These are phyloP conservation scores for Prolemur simus DNA, from an alignment of 2,113 vertebrate genomes.

Conservation along the genomic window DNA sequence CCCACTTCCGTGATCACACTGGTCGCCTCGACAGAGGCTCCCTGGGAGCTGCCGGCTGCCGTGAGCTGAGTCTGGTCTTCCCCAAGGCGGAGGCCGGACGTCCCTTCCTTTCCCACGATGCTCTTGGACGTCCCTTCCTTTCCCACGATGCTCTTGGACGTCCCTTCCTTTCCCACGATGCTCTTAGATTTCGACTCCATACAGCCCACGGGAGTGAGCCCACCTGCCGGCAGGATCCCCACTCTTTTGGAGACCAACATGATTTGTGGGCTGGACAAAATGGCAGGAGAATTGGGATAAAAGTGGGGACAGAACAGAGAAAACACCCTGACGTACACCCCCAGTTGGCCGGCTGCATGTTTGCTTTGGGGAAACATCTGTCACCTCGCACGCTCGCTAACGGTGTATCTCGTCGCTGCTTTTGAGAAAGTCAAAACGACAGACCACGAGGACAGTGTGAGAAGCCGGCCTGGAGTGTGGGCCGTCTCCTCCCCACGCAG, in stretches of 20 bases:
- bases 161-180: neutral
- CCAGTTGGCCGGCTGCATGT: accelerated
- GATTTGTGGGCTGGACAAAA: neutral
- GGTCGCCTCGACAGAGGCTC: neutral
- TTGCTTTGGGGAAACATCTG: neutral
- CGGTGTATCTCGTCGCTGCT: accelerated
- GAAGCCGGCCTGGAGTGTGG: neutral
- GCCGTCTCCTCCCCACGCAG: neutral
- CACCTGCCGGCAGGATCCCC: neutral
- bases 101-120: neutral
- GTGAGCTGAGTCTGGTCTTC: too few relatives aligned
- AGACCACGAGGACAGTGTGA: neutral
- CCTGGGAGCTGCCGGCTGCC: accelerated
- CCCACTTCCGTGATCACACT: too few relatives aligned
- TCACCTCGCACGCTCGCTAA: neutral
- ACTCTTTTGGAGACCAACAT: neutral
- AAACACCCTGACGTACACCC: accelerated
- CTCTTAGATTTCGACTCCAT: too few relatives aligned
- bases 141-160: too few relatives aligned
- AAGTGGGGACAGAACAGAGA: neutral
- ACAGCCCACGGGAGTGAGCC: neutral
- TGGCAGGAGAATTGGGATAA: neutral
- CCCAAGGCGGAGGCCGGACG: neutral
- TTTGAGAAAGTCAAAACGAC: neutral
- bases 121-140: neutral